Conservation (phyloP, 2,113 vertebrate species). For the Myotis davidii region DNA sequence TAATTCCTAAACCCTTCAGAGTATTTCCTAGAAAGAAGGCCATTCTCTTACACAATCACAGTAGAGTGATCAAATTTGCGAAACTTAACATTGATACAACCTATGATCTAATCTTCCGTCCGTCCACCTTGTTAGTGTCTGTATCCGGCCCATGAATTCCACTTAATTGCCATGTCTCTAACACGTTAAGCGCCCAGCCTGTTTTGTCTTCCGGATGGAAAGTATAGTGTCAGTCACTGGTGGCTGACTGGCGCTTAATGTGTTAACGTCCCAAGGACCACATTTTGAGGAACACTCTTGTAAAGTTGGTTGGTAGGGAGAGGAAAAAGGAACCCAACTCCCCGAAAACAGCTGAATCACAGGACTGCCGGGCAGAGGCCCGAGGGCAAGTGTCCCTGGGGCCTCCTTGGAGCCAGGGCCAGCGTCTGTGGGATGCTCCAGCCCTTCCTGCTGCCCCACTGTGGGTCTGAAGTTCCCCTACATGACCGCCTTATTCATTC, state of each 20-base stretch:
- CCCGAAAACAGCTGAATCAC: neutral
- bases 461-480: neutral
- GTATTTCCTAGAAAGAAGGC: neutral
- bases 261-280: neutral
- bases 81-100: neutral
- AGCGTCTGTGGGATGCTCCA: neutral
- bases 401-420: neutral
- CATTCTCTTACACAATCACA: neutral
- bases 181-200: too few relatives aligned
- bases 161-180: neutral
- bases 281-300: neutral
- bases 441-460: neutral
- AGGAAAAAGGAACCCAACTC: neutral
- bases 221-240: too few relatives aligned
- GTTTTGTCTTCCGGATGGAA: too few relatives aligned
- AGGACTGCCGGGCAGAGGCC: neutral
- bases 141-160: neutral
- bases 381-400: rapidly evolving
- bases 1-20: neutral
- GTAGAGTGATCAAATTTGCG: neutral
- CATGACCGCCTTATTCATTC: neutral
- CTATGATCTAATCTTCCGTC: neutral
- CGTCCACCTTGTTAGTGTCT: neutral
- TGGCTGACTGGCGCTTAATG: too few relatives aligned
- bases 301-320: neutral